A percentile compares a stretch with the other conserved stretches of the same genome.
Conservation (phyloP, 2,888 invertebrate species). For the Catocala fraxini region DNA sequence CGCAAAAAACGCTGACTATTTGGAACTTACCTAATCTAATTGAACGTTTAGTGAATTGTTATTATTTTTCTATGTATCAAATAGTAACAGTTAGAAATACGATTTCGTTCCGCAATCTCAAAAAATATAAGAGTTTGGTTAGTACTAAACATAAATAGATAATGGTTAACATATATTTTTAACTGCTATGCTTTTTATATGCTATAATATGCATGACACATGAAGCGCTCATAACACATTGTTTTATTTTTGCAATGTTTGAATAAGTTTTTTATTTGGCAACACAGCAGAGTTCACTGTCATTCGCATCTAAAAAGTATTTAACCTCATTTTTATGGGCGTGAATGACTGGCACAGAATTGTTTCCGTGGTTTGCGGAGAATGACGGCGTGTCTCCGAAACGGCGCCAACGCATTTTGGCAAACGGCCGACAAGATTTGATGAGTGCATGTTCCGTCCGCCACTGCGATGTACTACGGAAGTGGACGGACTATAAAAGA, state of each 20-base stretch:
- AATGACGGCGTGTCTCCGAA: slow-evolving; percentile 31
- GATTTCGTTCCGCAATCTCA: too few species aligned
- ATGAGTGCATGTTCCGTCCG: slow-evolving; percentile 62
- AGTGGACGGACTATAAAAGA: slow-evolving; percentile 34
- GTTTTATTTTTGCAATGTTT: background rate
- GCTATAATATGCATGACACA: background rate
- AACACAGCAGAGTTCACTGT: slow-evolving; percentile 28
- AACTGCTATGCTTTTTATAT: slow-evolving; percentile 3
- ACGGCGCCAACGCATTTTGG: slow-evolving; percentile 62
- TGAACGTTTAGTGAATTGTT: background rate
- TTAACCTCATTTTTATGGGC: slow-evolving; percentile 41
- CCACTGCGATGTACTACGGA: slow-evolving; percentile 42
- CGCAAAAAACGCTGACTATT: background rate
- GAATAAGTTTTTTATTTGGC: slow-evolving; percentile 7
- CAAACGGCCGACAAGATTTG: slow-evolving; percentile 59
- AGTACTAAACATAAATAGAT: too few species aligned
- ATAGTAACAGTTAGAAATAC: too few species aligned
- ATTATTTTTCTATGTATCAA: background rate
- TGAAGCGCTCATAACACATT: slow-evolving; percentile 2
- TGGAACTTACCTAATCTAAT: background rate
- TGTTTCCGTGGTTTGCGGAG: slow-evolving; percentile 43
- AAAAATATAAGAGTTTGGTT: too few species aligned
- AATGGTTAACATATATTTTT: background rate
- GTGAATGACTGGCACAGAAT: slow-evolving; percentile 59
- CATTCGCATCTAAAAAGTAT: slow-evolving; percentile 53